Evolutionary conservation across 2,113 vertebrate genomes (phyloP).

Genomic region (Hyla sarda): DNA sequence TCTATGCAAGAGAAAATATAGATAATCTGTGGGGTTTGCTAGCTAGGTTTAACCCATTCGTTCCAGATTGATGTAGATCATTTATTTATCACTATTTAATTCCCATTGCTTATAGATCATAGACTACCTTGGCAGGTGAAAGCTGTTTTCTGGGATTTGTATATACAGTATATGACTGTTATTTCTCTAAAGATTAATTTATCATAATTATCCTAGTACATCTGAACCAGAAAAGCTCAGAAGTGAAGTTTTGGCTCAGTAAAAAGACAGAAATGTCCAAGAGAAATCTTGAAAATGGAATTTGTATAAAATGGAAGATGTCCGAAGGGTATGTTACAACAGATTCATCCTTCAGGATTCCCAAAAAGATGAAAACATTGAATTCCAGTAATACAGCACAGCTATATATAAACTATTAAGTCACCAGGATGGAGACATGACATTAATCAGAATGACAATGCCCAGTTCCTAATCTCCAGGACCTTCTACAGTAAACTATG

Average conservation of each 20-base stretch:
- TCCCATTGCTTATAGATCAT: neutral
- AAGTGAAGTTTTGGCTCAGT: conserved; percentile 42
- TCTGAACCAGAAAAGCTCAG: conserved; percentile 30
- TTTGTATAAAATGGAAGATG: conserved; percentile 47
- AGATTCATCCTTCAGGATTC: conserved; percentile 43
- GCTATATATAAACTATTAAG: conserved; percentile 53
- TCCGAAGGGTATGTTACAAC: conserved; percentile 6
- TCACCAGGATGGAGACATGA: conserved; percentile 35
- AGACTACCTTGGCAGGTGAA: conserved; percentile 20
- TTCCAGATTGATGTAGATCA: neutral
- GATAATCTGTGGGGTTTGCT: neutral
- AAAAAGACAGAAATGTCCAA: conserved; percentile 23
- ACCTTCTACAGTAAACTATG: neutral
- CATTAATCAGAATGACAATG: conserved; percentile 43
- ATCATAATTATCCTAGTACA: conserved; percentile 6
- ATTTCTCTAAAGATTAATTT: conserved; percentile 26
- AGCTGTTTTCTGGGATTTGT: neutral
- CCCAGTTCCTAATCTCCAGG: conserved; percentile 17
- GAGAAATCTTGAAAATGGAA: conserved; percentile 36
- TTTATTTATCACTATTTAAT: neutral
- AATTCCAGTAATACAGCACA: conserved; percentile 40
- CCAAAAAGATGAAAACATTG: conserved; percentile 49
- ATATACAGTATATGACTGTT: neutral
- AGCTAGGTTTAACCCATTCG: neutral
- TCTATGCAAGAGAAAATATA: neutral